Evolutionary conservation across 1,140 invertebrate genomes (phyloP).

Genomic region (Trichonephila clavipes): DNA sequence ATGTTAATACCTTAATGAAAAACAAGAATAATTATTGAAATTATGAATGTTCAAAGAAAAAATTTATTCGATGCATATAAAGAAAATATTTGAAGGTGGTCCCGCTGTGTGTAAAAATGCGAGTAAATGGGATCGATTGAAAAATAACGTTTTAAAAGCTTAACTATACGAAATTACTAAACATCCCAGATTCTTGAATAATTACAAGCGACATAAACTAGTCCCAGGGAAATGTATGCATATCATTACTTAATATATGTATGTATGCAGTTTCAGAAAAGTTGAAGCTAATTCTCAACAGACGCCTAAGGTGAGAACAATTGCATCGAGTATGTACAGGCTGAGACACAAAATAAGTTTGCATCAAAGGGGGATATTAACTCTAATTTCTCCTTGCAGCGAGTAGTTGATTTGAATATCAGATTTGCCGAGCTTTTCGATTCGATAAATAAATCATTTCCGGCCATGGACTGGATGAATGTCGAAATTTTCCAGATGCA

Average conservation of each 20-base stretch:
- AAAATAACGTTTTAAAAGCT: no score
- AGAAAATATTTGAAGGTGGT: no score
- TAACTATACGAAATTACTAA: no score
- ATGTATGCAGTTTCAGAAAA: neutral
- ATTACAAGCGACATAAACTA: neutral
- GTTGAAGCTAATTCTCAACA: neutral
- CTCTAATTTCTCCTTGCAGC: neutral
- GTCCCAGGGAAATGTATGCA: neutral
- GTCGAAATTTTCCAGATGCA: neutral
- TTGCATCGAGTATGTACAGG: neutral
- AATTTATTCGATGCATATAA: no score
- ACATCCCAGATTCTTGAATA: neutral
- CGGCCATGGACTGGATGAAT: neutral
- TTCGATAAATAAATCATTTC: neutral
- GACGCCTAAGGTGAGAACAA: neutral
- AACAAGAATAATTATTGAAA: no score
- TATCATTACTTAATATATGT: neutral
- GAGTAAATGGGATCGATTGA: no score
- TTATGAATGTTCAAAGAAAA: no score
- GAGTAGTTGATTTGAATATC: conserved; percentile 14
- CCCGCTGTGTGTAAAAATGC: no score
- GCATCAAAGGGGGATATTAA: conserved; percentile 7
- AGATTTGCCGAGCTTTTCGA: neutral
- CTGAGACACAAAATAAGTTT: neutral
- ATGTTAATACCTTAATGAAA: no score